phyloP scores from a whole-genome alignment of 2,113 vertebrate genomes.

The Genyomyrus donnyi region DNA sequence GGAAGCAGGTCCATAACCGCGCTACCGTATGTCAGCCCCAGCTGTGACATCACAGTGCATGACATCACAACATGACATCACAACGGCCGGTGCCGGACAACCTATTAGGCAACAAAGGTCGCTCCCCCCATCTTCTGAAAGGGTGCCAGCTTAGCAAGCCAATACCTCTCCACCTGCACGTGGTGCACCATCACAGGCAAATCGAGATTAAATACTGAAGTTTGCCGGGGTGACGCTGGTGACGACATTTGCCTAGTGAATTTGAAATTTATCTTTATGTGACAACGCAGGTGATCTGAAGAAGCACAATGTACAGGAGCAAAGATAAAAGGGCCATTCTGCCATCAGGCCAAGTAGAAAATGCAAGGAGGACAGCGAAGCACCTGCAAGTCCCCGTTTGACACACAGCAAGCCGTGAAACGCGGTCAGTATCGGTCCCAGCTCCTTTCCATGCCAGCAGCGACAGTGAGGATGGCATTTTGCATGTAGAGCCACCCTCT shows the following conservation, averaged over 20 bases:
- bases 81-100: background rate
- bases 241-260: background rate
- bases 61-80: background rate
- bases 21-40: background rate
- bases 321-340: background rate
- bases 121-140: background rate
- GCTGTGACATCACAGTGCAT: background rate
- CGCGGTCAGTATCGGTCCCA: background rate
- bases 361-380: background rate
- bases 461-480: background rate
- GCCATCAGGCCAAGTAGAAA: background rate
- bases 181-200: background rate
- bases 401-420: background rate
- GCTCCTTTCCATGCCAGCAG: background rate
- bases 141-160: background rate
- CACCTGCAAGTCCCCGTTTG: background rate
- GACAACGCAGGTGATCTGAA: background rate
- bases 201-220: background rate
- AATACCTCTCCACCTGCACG: background rate
- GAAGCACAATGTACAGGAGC: background rate
- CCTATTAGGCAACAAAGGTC: background rate
- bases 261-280: background rate
- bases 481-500: background rate
- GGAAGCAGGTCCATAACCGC: background rate
- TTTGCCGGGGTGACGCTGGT: background rate